Conservation (phyloP, 2,113 vertebrate species). For the Planiliza haematocheilus region DNA sequence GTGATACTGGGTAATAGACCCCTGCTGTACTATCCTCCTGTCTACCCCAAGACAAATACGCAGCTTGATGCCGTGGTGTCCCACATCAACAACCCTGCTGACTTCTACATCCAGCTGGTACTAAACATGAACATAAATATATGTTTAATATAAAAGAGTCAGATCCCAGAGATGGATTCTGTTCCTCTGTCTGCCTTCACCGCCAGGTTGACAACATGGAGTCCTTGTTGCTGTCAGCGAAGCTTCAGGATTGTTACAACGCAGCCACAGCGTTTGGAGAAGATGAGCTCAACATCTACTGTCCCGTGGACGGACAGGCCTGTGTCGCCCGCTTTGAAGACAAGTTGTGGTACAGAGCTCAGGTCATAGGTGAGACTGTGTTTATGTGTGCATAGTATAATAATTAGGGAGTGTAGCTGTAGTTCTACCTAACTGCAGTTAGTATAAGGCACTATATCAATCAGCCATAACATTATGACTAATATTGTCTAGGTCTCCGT, state of each 20-base stretch:
- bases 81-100: conserved; percentile 87
- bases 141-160: neutral
- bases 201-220: conserved; percentile 85
- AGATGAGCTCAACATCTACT: conserved; percentile 80
- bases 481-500: no score
- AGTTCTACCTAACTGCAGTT: no score
- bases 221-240: conserved; percentile 78
- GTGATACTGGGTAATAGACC: conserved; percentile 42
- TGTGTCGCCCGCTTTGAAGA: conserved; percentile 88
- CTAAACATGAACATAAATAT: conserved; percentile 27
- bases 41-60: conserved; percentile 79
- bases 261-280: conserved; percentile 30
- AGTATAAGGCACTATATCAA: no score
- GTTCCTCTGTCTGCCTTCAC: no score
- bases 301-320: conserved; percentile 86
- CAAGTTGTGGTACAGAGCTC: conserved; percentile 90
- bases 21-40: conserved; percentile 81
- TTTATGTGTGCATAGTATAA: no score
- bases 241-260: conserved; percentile 86
- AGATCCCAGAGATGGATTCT: neutral
- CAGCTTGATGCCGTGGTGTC: conserved; percentile 84
- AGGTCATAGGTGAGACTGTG: conserved; percentile 85
- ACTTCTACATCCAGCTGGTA: conserved; percentile 94
- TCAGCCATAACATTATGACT: no score
- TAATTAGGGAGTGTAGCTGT: no score